Base-by-base conservation (phyloP, 2,888 invertebrate species). In the Camponotus fellah region DNA sequence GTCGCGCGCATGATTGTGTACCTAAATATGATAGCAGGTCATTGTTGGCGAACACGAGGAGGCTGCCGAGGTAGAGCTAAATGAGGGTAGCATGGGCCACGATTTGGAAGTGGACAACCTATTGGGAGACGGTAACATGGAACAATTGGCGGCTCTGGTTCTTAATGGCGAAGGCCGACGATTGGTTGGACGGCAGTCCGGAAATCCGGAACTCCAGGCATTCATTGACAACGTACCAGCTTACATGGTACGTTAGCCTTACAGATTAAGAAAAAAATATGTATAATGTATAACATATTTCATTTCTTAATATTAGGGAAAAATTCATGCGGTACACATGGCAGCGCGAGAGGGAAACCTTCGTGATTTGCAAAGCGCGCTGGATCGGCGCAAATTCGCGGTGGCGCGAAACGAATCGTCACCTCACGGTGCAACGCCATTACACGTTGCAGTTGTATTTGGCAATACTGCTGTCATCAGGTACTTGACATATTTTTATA, bases 381-480 rank as follows among this genome's bases (percentile, higher is more conserved):
- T 98, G 92, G 98, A 99, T 95, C 95, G 99, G 89, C 97, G 98
- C 93, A 98, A 98, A 96, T 98, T 99, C 94, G 98, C 98, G 0
- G 97, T 98, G 85, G 98, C 99, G 32, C 96, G 97, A 90, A 98
- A 99, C 94, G 97, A 97, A 84, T 96, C 97, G 88, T 97, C 98
- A n/a, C 97, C 97, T 0, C 97, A 97, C 91, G 98, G 98, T 3
- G 97, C 98, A 32, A 97, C 98, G 3, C 98, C 98, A 0, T 95
- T 99, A 83, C 99, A 99, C 94, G 97, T 98, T 14, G 98, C 98
- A 0, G 97, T 97, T 0, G 95, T 98, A 85, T 98, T 98, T 95
- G 98, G 98, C 40, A 97, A 98, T 95, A 97, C 97, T 9, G 97
- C 93, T 0, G 87, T 95, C 6, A 93, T 95, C 65, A 94, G 95